Conservation (phyloP, 2,113 vertebrate species). For the Athene cunicularia region DNA sequence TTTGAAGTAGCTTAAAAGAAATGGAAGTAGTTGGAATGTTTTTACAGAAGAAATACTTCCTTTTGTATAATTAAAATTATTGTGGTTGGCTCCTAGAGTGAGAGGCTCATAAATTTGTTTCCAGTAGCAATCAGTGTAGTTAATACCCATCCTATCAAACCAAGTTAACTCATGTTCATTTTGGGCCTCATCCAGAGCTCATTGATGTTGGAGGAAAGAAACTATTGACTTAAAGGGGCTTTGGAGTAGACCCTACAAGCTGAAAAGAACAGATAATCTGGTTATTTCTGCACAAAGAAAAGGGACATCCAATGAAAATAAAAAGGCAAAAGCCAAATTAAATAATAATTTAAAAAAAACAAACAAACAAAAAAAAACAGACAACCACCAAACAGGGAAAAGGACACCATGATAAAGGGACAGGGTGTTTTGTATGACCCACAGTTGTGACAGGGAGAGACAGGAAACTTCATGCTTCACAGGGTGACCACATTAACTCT, state of each 20-base stretch:
- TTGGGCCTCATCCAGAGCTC: conserved; percentile 44
- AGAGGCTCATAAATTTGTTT: conserved; percentile 53
- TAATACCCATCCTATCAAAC: conserved; percentile 32
- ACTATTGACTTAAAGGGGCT: conserved; percentile 16
- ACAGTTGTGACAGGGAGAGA: not conserved
- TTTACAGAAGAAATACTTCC: conserved; percentile 65
- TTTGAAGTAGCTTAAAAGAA: conserved; percentile 71
- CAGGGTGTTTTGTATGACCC: not conserved
- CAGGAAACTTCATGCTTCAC: not conserved
- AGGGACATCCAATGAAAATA: not conserved
- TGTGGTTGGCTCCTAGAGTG: conserved; percentile 54
- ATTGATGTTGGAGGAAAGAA: conserved; percentile 53
- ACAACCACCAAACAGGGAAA: not conserved
- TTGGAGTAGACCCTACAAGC: conserved; percentile 17
- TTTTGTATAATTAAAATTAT: conserved; percentile 70
- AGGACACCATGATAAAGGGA: not conserved
- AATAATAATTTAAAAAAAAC: not conserved
- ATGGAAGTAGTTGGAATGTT: conserved; percentile 68
- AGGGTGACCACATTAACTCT: not conserved
- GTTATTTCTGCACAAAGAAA: not conserved
- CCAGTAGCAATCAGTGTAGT: conserved; percentile 39
- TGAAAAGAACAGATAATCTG: conserved; percentile 33
- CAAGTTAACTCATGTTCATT: not conserved
- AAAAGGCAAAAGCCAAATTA: not conserved
- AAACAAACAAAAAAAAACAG: no score